Percentiles rank a stretch among this genome's conserved stretches.
These are phyloP conservation scores for Clistopyga incitator DNA, from an alignment of 2,888 invertebrate species.

Conservation along the genomic window DNA sequence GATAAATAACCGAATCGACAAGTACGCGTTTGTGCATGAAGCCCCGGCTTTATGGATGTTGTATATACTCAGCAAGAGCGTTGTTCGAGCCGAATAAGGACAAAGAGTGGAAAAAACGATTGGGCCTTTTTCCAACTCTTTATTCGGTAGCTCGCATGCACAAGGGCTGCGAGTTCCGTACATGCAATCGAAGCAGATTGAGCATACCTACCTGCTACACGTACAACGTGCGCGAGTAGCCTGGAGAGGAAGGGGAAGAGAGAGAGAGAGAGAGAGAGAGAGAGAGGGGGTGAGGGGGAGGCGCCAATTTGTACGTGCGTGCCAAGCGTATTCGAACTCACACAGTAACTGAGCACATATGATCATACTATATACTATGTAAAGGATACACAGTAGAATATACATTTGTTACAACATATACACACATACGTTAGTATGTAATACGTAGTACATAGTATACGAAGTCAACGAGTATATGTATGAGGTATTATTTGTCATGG, in stretches of 20 bases:
- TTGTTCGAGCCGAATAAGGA: constrained; percentile 41
- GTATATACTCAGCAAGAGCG: neutral
- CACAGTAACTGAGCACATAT: constrained; percentile 47
- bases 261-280: constrained; percentile 20
- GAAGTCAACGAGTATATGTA: constrained; percentile 21
- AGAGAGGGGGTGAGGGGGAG: constrained; percentile 19
- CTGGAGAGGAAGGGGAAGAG: neutral
- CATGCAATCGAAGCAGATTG: constrained; percentile 58
- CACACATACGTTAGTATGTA: constrained; percentile 68
- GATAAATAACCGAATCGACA: constrained; percentile 54
- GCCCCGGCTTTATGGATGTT: neutral
- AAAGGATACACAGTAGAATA: constrained; percentile 44
- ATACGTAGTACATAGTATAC: neutral
- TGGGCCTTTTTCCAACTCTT: constrained; percentile 45
- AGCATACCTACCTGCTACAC: constrained; percentile 45
- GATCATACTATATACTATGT: constrained; percentile 11
- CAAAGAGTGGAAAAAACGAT: constrained; percentile 37
- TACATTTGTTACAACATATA: too few species aligned
- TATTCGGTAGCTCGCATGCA: constrained; percentile 58
- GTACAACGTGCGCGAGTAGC: constrained; percentile 33
- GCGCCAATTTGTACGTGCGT: constrained; percentile 78
- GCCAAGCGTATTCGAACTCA: constrained; percentile 70
- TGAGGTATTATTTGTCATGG: too few species aligned
- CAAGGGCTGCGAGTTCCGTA: constrained; percentile 42
- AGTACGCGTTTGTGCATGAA: constrained; percentile 24